Conservation (phyloP, 2,113 vertebrate genomes). For the Lichenostomus cassidix region DNA sequence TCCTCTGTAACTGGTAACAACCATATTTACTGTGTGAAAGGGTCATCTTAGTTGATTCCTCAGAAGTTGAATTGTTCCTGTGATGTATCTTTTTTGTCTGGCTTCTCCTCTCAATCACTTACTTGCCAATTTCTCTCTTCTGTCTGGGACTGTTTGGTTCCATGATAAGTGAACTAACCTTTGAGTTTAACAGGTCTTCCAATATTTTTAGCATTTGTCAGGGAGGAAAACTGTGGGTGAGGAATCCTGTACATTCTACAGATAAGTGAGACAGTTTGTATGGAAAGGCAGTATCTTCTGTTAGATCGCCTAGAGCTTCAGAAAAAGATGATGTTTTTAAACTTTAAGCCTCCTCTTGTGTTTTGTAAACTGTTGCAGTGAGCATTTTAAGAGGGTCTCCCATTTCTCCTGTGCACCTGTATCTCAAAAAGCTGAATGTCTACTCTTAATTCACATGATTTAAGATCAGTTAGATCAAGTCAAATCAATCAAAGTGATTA, state of each 20-base stretch:
- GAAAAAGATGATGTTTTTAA: not conserved
- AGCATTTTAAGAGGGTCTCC: not conserved
- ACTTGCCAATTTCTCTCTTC: not conserved
- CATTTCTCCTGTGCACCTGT: not conserved
- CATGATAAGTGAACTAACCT: not conserved
- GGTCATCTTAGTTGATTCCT: not conserved
- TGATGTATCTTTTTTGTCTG: not conserved
- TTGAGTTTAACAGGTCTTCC: not conserved
- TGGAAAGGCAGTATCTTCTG: not conserved
- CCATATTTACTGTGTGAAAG: not conserved
- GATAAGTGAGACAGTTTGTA: not conserved
- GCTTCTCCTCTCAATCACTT: not conserved
- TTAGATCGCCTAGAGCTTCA: not conserved
- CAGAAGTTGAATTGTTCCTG: not conserved
- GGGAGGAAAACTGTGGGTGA: not conserved
- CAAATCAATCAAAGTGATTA: not conserved
- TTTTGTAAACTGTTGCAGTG: not conserved
- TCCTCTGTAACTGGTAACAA: not conserved
- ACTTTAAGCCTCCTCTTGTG: not conserved
- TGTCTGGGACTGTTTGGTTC: not conserved
- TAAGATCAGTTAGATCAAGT: not conserved
- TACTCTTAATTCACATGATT: not conserved
- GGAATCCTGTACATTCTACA: not conserved
- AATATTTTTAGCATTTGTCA: not conserved
- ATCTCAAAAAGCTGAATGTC: not conserved